A percentile compares a stretch with the other conserved stretches of the same genome.
Evolutionary conservation across 2,113 vertebrate species (phyloP).

Genomic region (Callopanchax toddi): DNA sequence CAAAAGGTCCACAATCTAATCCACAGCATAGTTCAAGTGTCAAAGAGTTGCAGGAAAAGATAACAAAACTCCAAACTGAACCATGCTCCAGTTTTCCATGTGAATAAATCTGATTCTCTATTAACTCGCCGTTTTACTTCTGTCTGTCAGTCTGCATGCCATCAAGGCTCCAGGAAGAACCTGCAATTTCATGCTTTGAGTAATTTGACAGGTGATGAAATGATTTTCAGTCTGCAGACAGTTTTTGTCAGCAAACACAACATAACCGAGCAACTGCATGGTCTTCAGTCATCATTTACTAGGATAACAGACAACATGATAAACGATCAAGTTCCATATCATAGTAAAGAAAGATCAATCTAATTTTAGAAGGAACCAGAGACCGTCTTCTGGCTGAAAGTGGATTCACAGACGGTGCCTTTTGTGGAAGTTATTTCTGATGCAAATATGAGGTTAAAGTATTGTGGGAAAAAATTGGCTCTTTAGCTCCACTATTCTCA

Average conservation of each 20-base stretch:
- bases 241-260: background rate
- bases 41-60: background rate
- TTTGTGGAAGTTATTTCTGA: too few species aligned
- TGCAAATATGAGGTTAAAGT: too few species aligned
- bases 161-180: background rate
- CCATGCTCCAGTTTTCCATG: background rate
- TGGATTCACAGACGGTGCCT: too few species aligned
- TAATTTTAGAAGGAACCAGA: background rate
- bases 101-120: background rate
- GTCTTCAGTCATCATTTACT: background rate
- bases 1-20: background rate
- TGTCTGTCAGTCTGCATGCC: background rate
- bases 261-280: background rate
- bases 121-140: background rate
- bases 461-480: too few species aligned
- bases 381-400: background rate
- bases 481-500: too few species aligned
- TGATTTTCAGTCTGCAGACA: background rate
- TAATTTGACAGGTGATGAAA: background rate
- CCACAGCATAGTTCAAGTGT: background rate
- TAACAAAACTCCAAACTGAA: background rate
- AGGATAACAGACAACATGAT: background rate
- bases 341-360: slow-evolving; percentile 1
- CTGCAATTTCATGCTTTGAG: background rate
- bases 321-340: background rate